Evolutionary conservation across 30 jellyfish, hydroid and myxozoan species (phyloP), one percentile per base, ranked within the genome.

Genomic region (Aurelia sp.): DNA sequence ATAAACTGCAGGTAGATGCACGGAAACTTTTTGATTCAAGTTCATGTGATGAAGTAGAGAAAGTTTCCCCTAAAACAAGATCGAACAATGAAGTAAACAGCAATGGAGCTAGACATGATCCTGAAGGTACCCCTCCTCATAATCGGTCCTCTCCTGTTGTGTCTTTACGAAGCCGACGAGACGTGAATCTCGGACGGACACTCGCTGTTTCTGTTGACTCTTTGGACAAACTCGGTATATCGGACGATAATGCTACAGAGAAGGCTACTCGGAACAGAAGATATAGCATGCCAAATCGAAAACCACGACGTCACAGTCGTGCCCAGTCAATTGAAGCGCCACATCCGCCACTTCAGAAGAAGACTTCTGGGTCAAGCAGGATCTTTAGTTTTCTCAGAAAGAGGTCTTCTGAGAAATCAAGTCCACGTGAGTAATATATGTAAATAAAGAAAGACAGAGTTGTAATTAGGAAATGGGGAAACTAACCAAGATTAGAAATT

Each of bases 141-240:
- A 16, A 27, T 13, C 78, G 22, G 17, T 68, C 78, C 11, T 74
- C 51, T 15, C 86, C 86, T 74, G 19, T 21, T 11, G 35, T 13
- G 48, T 41, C 27, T 33, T 53, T 23, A 19, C 60, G 13, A n/a
- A 67, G 52, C 7, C 75, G 37, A 59, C 22, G 11, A 16, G 80
- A 66, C 6, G 47, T 35, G 62, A 50, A 30, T 20, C 66, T 72
- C n/a, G n/a, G 76, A 57, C 72, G 65, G 27, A 18, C 62, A 63
- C 68, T 83, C 9, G 86, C 92, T 18, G 92, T 61, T 31, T 83
- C 92, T 19, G 86, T 72, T 11, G 92, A 83, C 50, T 83, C 92
- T 4, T 52, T 83, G 13, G 92, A 83, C 22, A 83, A 83, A 20
- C 85, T 83, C 19, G 76, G 81, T 17, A 50, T 83, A 53, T 20